phyloP scores from a whole-genome alignment of 1,140 invertebrate genomes.

The Drosophila carrolli region DNA sequence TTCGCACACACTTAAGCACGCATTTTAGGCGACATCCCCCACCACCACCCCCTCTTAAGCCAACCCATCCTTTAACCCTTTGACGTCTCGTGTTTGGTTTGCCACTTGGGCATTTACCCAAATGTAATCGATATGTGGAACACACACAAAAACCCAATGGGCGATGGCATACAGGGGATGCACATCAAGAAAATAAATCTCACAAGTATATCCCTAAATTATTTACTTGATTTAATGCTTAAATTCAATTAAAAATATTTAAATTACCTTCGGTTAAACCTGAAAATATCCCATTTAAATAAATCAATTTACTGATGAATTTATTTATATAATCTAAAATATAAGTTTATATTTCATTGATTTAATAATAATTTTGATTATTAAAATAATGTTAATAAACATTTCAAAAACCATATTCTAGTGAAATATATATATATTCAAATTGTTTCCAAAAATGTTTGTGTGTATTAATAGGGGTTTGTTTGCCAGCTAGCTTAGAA shows the following conservation, averaged over 20 bases:
- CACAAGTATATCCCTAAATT: too few relatives aligned
- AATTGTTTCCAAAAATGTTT: background rate
- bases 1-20: constrained; percentile 52
- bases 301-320: too few relatives aligned
- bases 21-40: constrained; percentile 43
- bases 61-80: constrained; percentile 7
- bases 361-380: too few relatives aligned
- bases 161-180: background rate
- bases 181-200: background rate
- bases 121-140: constrained; percentile 48
- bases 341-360: too few relatives aligned
- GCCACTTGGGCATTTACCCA: constrained; percentile 41
- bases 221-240: constrained; percentile 10
- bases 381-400: background rate
- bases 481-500: constrained; percentile 15
- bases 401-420: too few relatives aligned
- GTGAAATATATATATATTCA: too few relatives aligned
- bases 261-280: too few relatives aligned
- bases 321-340: too few relatives aligned
- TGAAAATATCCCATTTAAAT: too few relatives aligned
- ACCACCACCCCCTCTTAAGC: background rate
- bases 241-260: background rate
- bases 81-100: constrained; percentile 36
- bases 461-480: constrained; percentile 6
- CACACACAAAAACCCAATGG: constrained; percentile 5